Percentiles rank a stretch among this genome's conserved stretches.
Conservation (phyloP, 1,140 invertebrate genomes). For the Ladona fulva region DNA sequence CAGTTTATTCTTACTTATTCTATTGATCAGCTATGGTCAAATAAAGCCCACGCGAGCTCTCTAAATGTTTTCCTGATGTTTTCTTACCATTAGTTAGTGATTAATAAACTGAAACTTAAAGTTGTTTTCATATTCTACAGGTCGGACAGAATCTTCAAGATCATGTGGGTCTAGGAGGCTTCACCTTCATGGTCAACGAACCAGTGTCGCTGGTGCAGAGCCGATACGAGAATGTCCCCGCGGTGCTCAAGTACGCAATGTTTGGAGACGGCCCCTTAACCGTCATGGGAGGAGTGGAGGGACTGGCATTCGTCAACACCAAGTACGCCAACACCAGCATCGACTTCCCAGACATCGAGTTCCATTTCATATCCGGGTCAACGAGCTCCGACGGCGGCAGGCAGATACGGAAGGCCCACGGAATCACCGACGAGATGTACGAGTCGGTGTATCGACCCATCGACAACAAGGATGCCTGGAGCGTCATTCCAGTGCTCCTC, state of each 20-base stretch:
- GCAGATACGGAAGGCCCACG: constrained; percentile 72
- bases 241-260: constrained; percentile 59
- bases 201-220: constrained; percentile 69
- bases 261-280: constrained; percentile 76
- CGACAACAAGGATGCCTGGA: constrained; percentile 71
- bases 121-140: constrained; percentile 28
- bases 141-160: constrained; percentile 82
- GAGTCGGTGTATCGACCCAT: constrained; percentile 41
- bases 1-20: too few species aligned
- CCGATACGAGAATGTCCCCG: constrained; percentile 62
- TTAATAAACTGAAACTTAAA: too few species aligned
- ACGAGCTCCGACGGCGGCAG: constrained; percentile 79
- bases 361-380: constrained; percentile 85
- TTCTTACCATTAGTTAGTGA: too few species aligned
- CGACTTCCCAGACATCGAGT: constrained; percentile 85
- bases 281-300: constrained; percentile 83
- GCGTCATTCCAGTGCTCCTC: constrained; percentile 74
- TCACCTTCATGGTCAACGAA: constrained; percentile 70
- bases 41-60: too few species aligned
- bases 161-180: constrained; percentile 74
- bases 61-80: too few species aligned
- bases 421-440: constrained; percentile 39
- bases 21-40: too few species aligned
- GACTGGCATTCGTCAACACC: constrained; percentile 80
- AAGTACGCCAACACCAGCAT: constrained; percentile 73